phyloP scores from a whole-genome alignment of 2,888 invertebrate genomes.

The Rhingia rostrata region DNA sequence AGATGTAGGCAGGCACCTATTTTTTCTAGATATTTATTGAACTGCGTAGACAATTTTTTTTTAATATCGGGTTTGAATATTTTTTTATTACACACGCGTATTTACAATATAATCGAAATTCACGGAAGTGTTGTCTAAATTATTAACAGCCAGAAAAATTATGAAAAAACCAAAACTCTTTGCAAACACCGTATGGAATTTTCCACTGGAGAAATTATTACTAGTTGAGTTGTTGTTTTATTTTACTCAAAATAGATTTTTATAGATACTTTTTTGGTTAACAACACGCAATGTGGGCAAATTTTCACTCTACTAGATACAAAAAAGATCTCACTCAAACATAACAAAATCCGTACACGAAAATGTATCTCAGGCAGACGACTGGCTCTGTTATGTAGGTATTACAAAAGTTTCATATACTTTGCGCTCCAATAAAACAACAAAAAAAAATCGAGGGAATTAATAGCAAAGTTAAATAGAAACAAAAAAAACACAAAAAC shows the following conservation, averaged over 20 bases:
- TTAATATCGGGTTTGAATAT: conserved; percentile 1
- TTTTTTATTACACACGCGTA: conserved; percentile 25
- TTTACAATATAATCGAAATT: conserved; percentile 23
- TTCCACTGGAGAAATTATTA: conserved; percentile 64
- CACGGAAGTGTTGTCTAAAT: conserved; percentile 1
- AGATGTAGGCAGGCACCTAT: background rate
- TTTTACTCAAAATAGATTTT: conserved; percentile 53
- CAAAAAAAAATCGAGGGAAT: background rate
- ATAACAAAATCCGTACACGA: background rate
- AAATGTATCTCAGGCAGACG: background rate
- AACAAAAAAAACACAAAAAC: conserved; percentile 9
- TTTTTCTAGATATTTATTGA: background rate
- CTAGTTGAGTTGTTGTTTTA: conserved; percentile 39
- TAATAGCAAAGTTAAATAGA: background rate
- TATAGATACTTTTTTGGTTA: conserved; percentile 31
- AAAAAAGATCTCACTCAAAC: background rate
- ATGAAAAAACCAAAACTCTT: conserved; percentile 23
- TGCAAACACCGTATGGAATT: conserved; percentile 48
- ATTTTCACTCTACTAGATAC: conserved; percentile 12
- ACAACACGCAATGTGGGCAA: conserved; percentile 24
- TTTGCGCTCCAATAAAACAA: conserved; percentile 10
- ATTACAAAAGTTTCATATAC: conserved; percentile 15
- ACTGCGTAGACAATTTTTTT: conserved; percentile 5
- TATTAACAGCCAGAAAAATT: conserved; percentile 31
- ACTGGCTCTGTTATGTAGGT: background rate